Percentiles rank a stretch among this genome's conserved stretches.
These are phyloP conservation scores for Agraylea sexmaculata DNA, from an alignment of 1,140 invertebrate genomes.

Conservation along the genomic window DNA sequence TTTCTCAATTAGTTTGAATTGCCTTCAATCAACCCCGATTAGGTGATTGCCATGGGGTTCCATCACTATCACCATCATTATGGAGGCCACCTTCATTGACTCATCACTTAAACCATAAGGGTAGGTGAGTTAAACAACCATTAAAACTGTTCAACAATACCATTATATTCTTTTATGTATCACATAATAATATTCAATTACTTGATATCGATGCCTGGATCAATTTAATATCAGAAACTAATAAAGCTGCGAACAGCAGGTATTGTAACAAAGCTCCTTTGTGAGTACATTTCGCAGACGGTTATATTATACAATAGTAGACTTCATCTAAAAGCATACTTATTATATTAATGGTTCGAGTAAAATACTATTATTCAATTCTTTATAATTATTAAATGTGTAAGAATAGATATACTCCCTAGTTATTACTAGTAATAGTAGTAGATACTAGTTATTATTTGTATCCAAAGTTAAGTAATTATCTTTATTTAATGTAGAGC, in stretches of 20 bases:
- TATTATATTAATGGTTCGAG: no score
- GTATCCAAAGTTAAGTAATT: no score
- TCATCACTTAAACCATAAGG: not conserved
- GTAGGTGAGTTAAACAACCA: not conserved
- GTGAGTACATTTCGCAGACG: no score
- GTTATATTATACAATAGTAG: no score
- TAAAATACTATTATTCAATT: no score
- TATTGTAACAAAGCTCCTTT: constrained; percentile 12
- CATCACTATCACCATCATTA: not conserved
- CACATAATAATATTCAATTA: not conserved
- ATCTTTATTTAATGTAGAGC: no score
- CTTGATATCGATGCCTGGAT: constrained; percentile 7
- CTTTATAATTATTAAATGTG: no score
- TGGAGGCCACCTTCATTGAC: not conserved
- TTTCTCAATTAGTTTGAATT: constrained; percentile 22
- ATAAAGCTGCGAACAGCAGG: constrained; percentile 18
- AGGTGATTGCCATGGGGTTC: constrained; percentile 12
- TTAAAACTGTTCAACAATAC: constrained; percentile 1
- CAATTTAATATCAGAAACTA: constrained; percentile 18
- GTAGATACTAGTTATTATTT: no score
- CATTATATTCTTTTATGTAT: not conserved
- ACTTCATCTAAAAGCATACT: no score
- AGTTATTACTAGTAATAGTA: no score
- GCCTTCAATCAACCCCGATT: constrained; percentile 22
- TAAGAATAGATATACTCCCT: no score